Conservation (phyloP, 2,113 vertebrate genomes). For the Chlorodrepanis virens region DNA sequence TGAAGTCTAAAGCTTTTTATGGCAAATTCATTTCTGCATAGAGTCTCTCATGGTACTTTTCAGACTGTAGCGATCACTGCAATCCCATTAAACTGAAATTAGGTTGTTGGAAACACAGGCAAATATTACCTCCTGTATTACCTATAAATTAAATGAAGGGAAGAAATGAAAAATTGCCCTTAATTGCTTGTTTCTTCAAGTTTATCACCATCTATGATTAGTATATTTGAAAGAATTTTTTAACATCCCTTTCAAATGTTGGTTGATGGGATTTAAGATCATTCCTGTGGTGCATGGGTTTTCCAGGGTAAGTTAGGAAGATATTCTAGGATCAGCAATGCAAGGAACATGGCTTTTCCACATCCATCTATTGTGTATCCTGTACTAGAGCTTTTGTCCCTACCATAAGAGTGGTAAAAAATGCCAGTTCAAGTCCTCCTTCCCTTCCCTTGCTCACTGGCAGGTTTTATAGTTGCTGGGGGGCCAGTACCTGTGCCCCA, state of each 20-base stretch:
- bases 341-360: neutral
- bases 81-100: neutral
- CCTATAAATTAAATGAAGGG: neutral
- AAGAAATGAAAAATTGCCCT: neutral
- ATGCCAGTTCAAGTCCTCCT: neutral
- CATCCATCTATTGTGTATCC: neutral
- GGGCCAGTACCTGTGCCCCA: neutral
- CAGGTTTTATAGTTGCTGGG: neutral
- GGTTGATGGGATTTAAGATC: neutral
- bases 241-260: neutral
- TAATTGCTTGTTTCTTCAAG: neutral
- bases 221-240: neutral
- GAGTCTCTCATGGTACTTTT: neutral
- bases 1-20: neutral
- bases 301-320: neutral
- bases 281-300: neutral
- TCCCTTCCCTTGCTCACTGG: neutral
- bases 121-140: neutral
- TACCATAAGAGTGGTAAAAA: neutral
- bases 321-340: neutral
- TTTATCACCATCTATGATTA: neutral
- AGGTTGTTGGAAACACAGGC: neutral
- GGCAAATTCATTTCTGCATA: neutral
- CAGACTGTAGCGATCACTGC: neutral
- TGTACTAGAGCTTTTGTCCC: neutral